Evolutionary conservation across 2,888 invertebrate genomes (phyloP).

Genomic region (Yponomeuta evonymella): DNA sequence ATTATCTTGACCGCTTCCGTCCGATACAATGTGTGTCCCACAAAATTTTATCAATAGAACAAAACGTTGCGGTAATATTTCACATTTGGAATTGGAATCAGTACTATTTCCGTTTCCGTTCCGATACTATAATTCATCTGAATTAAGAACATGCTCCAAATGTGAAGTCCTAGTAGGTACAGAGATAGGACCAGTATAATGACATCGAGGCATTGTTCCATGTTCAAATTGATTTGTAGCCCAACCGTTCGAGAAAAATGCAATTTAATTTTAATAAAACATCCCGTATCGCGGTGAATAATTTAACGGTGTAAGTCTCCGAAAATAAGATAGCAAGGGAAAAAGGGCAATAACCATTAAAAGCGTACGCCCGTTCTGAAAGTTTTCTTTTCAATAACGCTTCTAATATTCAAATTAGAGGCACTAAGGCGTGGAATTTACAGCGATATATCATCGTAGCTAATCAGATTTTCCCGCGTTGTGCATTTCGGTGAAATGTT

Average conservation of each 20-base stretch:
- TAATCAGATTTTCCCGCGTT: slow-evolving; percentile 63
- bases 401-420: slow-evolving; percentile 75
- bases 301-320: slow-evolving; percentile 31
- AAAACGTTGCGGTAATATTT: slow-evolving; percentile 58
- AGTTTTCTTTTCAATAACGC: slow-evolving; percentile 76
- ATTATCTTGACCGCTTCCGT: slow-evolving; percentile 68
- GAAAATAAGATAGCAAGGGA: slow-evolving; percentile 42
- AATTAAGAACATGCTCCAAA: slow-evolving; percentile 66
- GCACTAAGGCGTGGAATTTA: slow-evolving; percentile 64
- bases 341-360: slow-evolving; percentile 71
- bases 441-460: slow-evolving; percentile 69
- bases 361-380: slow-evolving; percentile 57
- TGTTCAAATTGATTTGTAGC: slow-evolving; percentile 22
- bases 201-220: slow-evolving; percentile 16
- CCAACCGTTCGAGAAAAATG: slow-evolving; percentile 21
- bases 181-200: slow-evolving; percentile 6
- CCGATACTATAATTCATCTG: slow-evolving; percentile 61
- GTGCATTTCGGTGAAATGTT: slow-evolving; percentile 50
- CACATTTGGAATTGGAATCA: slow-evolving; percentile 71
- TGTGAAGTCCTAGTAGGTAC: slow-evolving; percentile 22
- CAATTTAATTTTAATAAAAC: slow-evolving; percentile 29
- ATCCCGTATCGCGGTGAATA: slow-evolving; percentile 40
- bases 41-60: slow-evolving; percentile 70
- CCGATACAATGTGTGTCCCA: slow-evolving; percentile 57
- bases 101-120: slow-evolving; percentile 74